Percentiles rank a stretch among this genome's conserved stretches.
Conservation (phyloP, 2,113 vertebrate genomes). For the Pomatorhinus ruficollis region DNA sequence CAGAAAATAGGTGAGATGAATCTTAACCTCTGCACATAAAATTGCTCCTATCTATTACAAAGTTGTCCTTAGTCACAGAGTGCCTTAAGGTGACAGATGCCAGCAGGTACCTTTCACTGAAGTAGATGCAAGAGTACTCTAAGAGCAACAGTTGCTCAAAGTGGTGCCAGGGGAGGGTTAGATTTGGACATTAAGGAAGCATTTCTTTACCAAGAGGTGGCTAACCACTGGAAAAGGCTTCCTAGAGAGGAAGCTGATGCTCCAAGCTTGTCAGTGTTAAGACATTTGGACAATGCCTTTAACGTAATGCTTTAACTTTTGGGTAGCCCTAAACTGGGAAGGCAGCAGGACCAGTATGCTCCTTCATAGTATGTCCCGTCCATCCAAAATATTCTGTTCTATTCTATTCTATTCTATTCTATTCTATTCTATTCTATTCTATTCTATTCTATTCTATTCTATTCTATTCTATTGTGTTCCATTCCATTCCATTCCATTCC, state of each 20-base stretch:
- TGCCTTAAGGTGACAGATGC: background rate
- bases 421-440: background rate
- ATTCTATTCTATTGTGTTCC: background rate
- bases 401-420: background rate
- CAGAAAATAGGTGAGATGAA: background rate
- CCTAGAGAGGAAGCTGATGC: accelerated
- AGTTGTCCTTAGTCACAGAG: background rate
- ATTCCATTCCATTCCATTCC: background rate
- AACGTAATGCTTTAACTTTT: background rate
- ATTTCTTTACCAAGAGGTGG: background rate
- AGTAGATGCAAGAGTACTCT: background rate
- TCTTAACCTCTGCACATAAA: background rate
- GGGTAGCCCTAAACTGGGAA: background rate
- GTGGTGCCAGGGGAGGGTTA: accelerated
- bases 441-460: background rate
- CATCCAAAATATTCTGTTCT: background rate
- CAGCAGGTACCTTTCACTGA: background rate
- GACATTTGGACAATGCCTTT: background rate
- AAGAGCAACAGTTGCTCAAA: background rate
- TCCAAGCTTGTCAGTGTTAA: background rate
- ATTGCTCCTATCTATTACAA: background rate
- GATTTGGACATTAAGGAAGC: background rate
- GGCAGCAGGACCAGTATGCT: background rate
- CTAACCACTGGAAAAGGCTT: background rate
- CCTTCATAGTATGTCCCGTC: background rate